Conservation (phyloP, 2,797 vertebrate species). For the Pelobates cultripes region DNA sequence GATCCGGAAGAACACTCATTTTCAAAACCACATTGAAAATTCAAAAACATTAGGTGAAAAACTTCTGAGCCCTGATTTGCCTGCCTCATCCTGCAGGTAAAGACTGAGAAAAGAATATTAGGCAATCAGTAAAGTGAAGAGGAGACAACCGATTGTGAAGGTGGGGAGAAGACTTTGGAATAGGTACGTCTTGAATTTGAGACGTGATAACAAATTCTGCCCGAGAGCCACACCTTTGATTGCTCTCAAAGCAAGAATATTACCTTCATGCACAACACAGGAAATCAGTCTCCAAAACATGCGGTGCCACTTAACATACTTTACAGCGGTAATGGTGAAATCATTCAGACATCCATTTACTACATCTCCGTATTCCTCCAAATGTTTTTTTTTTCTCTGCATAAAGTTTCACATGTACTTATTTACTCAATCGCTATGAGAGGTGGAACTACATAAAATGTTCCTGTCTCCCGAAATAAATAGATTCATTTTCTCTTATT, state of each 20-base stretch:
- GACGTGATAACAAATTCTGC: not conserved
- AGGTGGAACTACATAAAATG: too few species aligned
- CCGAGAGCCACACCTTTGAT: conserved; percentile 9
- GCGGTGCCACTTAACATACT: conserved; percentile 3
- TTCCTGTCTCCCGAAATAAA: too few species aligned
- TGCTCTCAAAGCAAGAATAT: not conserved
- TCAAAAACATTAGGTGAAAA: conserved; percentile 57
- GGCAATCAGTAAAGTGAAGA: conserved; percentile 37
- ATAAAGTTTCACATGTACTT: too few species aligned
- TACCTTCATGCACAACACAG: not conserved
- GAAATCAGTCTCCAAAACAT: not conserved
- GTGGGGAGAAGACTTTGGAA: conserved; percentile 23
- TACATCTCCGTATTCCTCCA: not conserved
- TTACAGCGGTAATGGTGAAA: not conserved
- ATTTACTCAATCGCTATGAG: too few species aligned
- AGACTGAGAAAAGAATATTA: conserved; percentile 11
- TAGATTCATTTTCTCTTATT: too few species aligned
- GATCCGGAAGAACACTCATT: conserved; percentile 56
- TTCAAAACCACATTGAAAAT: conserved; percentile 56
- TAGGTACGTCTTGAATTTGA: not conserved
- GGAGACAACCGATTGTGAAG: conserved; percentile 15
- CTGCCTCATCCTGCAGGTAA: conserved; percentile 48
- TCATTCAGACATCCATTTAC: not conserved
- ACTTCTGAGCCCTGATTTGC: conserved; percentile 43
- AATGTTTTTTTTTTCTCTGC: not conserved